Base-by-base conservation (phyloP, 2,888 invertebrate genomes). In the Vandiemenella viatica region DNA sequence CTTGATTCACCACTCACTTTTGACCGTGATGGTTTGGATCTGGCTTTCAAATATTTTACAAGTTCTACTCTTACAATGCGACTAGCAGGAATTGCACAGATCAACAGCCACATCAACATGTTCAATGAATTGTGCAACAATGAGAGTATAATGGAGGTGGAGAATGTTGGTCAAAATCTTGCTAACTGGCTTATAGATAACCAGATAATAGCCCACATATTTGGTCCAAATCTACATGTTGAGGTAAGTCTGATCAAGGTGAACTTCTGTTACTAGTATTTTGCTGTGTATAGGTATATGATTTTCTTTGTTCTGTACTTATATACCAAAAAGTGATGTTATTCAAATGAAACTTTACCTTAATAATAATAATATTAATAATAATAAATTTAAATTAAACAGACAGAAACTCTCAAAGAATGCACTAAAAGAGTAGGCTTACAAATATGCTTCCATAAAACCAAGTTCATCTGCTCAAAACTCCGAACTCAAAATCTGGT, bases 141-240 rank as follows among this genome's bases (percentile, higher is more conserved):
- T 23, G 91, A 90, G 60, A 83, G 85, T 1, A 77, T 88, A 1
- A 79, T 85, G 0, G 89, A 91, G 62, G 85, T 86, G 0, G 91
- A 92, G 62, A 71, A 83, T 21, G 82, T 87, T 23, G 89, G 88
- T 0, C 82, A 86, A 56, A 81, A 79, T 57, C 74, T 95, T 56
- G 89, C 89, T 0, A 78, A 84, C 56, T 95, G 93, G 93, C 70
- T 95, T 17, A 82, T 88, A 0, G 79, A 77, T 55, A 86, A 90
- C 65, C 88, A 85, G 63, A 90, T 95, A 53, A 86, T 93, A 57
- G 84, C 90, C 59, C 91, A 93, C 64, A 80, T 95, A 51, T 95
- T 93, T 70, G 93, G 95, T n/a, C 95, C 95, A 22, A 95, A 95
- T 71, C 73, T 93, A 56, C 95, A 95, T 69, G 92, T 92, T 37